These are phyloP conservation scores for Sinopyrophorus schimmeli DNA, from an alignment of 2,888 invertebrate species.

Conservation along the genomic window DNA sequence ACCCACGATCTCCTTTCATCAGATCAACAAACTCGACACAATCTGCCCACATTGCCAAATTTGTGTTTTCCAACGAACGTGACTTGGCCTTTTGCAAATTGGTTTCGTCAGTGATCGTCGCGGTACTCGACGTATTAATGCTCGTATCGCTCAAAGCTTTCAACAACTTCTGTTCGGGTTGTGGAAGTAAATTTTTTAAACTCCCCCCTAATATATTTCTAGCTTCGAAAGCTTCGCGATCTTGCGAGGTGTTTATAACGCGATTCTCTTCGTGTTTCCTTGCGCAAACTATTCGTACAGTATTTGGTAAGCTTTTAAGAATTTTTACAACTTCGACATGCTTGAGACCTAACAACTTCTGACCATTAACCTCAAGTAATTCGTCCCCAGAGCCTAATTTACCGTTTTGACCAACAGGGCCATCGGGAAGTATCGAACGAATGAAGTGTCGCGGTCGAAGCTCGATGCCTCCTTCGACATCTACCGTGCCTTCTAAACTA, in stretches of 20 bases:
- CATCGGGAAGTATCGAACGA: constrained; percentile 92
- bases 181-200: constrained; percentile 73
- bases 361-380: constrained; percentile 93
- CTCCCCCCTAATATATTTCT: constrained; percentile 85
- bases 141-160: constrained; percentile 97
- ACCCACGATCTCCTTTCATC: constrained; percentile 90
- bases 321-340: constrained; percentile 97
- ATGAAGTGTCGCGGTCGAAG: constrained; percentile 99
- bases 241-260: constrained; percentile 77
- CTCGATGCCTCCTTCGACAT: constrained; percentile 96
- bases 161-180: constrained; percentile 55
- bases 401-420: constrained; percentile 93
- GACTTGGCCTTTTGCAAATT: constrained; percentile 73
- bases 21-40: constrained; percentile 91
- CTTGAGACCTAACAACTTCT: constrained; percentile 85
- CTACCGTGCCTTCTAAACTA: constrained; percentile 97
- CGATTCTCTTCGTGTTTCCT: constrained; percentile 64
- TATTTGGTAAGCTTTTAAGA: constrained; percentile 86
- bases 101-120: constrained; percentile 70
- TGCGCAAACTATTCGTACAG: constrained; percentile 91
- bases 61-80: constrained; percentile 93
- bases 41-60: constrained; percentile 95
- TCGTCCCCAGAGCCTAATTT: constrained; percentile 94
- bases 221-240: constrained; percentile 78
- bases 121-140: constrained; percentile 83